A percentile compares a stretch with the other conserved stretches of the same genome.
Evolutionary conservation across 2,888 invertebrate species (phyloP).

Genomic region (Caenorhabditis drosophilae): DNA sequence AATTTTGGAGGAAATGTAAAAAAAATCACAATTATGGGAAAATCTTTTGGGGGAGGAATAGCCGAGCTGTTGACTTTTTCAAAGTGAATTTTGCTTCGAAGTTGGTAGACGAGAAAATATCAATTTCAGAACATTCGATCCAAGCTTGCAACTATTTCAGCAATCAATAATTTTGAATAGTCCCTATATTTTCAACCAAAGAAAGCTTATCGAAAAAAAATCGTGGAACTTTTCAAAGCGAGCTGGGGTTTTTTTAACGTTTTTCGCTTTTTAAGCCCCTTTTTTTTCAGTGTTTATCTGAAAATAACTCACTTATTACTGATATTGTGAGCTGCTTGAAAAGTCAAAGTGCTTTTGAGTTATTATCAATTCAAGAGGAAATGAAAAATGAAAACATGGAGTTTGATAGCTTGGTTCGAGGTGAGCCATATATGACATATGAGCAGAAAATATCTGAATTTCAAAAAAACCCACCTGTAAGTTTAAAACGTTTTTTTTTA

Average conservation of each 20-base stretch:
- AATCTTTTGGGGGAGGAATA: conserved; percentile 24
- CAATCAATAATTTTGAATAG: conserved; percentile 17
- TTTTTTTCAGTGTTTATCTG: conserved; percentile 14
- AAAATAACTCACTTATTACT: background rate
- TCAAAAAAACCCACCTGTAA: conserved; percentile 13
- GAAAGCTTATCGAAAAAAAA: no score
- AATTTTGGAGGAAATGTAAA: conserved; percentile 19
- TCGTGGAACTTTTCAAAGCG: no score
- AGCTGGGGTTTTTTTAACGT: no score
- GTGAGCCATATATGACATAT: conserved; percentile 19
- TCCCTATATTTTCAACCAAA: no score
- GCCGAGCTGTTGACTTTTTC: no score
- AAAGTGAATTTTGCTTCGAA: no score
- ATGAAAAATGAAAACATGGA: conserved; percentile 22
- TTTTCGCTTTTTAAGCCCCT: no score
- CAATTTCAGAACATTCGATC: conserved; percentile 15
- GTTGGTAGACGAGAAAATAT: no score
- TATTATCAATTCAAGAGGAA: conserved; percentile 13
- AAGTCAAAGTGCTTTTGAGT: conserved; percentile 4
- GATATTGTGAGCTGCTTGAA: conserved; percentile 16
- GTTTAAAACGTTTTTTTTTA: no score
- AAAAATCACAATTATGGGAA: conserved; percentile 30
- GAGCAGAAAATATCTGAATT: conserved; percentile 18
- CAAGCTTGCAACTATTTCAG: conserved; percentile 10
- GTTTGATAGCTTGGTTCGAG: conserved; percentile 19